Base-by-base conservation (phyloP, 2,888 invertebrate species). In the Eupithecia subumbrata region DNA sequence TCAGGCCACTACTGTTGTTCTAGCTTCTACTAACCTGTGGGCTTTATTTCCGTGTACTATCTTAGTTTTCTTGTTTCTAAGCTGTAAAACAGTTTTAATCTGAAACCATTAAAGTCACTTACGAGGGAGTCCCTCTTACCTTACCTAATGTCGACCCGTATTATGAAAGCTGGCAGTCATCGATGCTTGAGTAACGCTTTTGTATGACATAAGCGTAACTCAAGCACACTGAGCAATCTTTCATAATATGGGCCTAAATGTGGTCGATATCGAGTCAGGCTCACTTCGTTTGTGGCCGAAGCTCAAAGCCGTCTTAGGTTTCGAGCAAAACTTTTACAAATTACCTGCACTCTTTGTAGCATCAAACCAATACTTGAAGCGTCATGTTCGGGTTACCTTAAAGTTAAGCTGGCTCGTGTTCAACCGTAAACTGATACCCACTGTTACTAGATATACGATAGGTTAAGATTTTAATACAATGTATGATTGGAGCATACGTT, bases 401-500 rank as follows among this genome's bases (percentile, higher is more conserved):
- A n/a, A n/a, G n/a, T n/a, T n/a, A n/a, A n/a, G n/a, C n/a, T n/a
- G n/a, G 18, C 18, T 18, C 5, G 4, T 8, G 9, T 8, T 48
- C 18, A 8, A 48, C 8, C 8, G 48, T 48, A 18, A 48, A 48
- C n/a, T 48, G 18, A n/a, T 48, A 48, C 18, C 8, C 3, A 5
- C 48, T 16, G 18, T 45, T 16, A 45, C 18, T 48, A 48, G 48
- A 8, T 48, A 48, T 7, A 9, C 1, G 48, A 11, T 56, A 56
- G 11, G 56, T 63, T 30, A 63, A 30, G 16, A 63, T 30, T 30
- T 30, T 30, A 63, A 22, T 30, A 30, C 30, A 30, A 30, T 30
- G 30, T 18, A 18, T 63, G n/a, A 66, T 67, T 48, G 68, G 78
- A 73, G 14, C 14, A 30, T 16, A 63, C 25, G 30, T 30, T 30